These are phyloP conservation scores for Megalops atlanticus DNA, from an alignment of 2,113 vertebrate species.

Conservation along the genomic window DNA sequence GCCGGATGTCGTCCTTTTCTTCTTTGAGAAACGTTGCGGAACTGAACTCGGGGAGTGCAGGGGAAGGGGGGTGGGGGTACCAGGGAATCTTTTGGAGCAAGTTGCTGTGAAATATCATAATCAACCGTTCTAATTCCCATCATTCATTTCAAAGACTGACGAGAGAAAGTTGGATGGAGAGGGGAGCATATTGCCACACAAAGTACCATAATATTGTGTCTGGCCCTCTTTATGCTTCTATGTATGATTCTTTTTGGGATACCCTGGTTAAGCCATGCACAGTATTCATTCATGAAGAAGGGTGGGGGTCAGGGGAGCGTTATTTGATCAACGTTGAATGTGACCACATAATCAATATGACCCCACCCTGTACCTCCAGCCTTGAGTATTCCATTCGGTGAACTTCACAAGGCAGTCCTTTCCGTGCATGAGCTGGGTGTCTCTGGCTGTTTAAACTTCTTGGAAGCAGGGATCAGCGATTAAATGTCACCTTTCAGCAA, in stretches of 20 bases:
- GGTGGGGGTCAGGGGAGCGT: constrained; percentile 28
- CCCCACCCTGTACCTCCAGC: neutral
- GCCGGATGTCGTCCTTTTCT: constrained; percentile 37
- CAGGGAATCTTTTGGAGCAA: constrained; percentile 38
- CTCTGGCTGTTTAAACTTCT: constrained; percentile 54
- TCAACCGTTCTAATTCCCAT: constrained; percentile 30
- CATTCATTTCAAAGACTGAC: constrained; percentile 36
- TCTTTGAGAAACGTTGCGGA: constrained; percentile 44
- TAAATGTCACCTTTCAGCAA: constrained; percentile 67
- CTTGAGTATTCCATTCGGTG: constrained; percentile 5
- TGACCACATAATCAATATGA: constrained; percentile 50
- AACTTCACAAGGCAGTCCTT: constrained; percentile 13
- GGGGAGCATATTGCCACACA: constrained; percentile 4
- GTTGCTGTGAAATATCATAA: constrained; percentile 42
- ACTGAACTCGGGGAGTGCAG: constrained; percentile 40
- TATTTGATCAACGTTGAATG: constrained; percentile 53
- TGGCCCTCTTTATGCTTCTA: neutral
- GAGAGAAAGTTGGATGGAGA: constrained; percentile 13
- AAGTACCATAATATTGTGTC: constrained; percentile 27
- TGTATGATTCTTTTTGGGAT: constrained; percentile 30
- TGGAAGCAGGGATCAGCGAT: constrained; percentile 59
- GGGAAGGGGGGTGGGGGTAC: neutral
- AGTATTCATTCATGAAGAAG: constrained; percentile 36
- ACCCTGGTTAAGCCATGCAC: constrained; percentile 39
- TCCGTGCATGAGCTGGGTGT: constrained; percentile 32